phyloP scores from a whole-genome alignment of 2,888 invertebrate species.

The Allolobophora icterica region DNA sequence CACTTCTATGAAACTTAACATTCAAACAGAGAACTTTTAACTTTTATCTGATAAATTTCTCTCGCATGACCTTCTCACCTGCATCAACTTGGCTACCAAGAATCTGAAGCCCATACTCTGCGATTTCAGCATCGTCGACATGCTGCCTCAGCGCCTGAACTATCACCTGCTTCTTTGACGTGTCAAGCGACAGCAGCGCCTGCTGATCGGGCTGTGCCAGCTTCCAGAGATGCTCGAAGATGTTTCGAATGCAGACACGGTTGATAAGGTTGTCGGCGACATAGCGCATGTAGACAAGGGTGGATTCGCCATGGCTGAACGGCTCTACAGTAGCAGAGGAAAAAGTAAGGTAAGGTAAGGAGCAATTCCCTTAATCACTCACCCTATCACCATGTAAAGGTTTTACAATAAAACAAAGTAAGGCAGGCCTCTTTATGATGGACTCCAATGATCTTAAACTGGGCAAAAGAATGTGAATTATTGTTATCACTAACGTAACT shows the following conservation, averaged over 20 bases:
- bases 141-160: not conserved
- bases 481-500: too few species aligned
- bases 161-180: conserved; percentile 7
- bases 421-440: not conserved
- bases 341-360: not conserved
- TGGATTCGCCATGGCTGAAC: not conserved
- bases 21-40: not conserved
- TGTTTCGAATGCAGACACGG: not conserved
- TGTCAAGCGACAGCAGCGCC: not conserved
- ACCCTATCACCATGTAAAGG: not conserved
- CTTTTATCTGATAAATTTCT: not conserved
- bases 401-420: not conserved
- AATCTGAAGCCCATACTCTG: conserved; percentile 1
- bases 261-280: not conserved
- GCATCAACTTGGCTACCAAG: not conserved
- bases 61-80: not conserved
- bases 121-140: not conserved
- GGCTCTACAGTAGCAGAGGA: not conserved
- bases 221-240: conserved; percentile 12
- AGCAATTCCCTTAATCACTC: not conserved
- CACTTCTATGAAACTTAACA: not conserved
- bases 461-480: not conserved
- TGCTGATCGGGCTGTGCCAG: not conserved
- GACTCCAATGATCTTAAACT: not conserved
- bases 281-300: not conserved